A percentile compares a stretch with the other conserved stretches of the same genome.
Evolutionary conservation across 2,888 invertebrate genomes (phyloP).

Genomic region (Ypsolopha scabrella): DNA sequence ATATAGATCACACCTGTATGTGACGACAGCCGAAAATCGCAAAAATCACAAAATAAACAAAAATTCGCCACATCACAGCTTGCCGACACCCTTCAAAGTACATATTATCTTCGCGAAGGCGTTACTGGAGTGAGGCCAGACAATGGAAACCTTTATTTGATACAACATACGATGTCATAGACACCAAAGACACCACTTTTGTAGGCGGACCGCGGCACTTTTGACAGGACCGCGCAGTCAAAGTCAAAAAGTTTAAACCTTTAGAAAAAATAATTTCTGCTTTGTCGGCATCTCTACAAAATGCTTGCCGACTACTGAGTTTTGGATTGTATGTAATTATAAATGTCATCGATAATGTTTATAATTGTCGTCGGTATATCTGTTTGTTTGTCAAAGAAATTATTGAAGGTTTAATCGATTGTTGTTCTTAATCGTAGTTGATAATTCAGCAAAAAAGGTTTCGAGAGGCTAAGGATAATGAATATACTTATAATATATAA

Average conservation of each 20-base stretch:
- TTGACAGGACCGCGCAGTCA: not conserved
- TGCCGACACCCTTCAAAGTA: conserved; percentile 27
- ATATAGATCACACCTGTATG: not conserved
- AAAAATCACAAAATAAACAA: conserved; percentile 29
- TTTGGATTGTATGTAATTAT: not conserved
- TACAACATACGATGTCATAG: not conserved
- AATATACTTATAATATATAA: no score
- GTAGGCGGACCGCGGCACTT: not conserved
- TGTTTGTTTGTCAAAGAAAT: not conserved
- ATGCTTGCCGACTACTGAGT: not conserved
- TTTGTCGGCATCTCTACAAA: conserved; percentile 6
- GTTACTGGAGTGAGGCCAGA: not conserved
- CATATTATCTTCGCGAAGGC: not conserved
- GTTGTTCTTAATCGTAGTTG: no score
- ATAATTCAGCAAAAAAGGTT: no score
- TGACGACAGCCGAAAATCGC: not conserved
- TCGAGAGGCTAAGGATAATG: no score
- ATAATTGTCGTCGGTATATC: not conserved
- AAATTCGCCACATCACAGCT: conserved; percentile 62
- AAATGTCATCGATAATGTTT: not conserved
- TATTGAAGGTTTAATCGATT: no score
- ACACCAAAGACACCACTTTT: not conserved
- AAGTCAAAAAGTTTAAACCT: not conserved
- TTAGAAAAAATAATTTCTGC: conserved; percentile 5
- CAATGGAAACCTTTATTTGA: not conserved